Percentiles rank a stretch among this genome's conserved stretches.
phyloP scores from a whole-genome alignment of 2,888 invertebrate species.

The Lathronympha strigana region DNA sequence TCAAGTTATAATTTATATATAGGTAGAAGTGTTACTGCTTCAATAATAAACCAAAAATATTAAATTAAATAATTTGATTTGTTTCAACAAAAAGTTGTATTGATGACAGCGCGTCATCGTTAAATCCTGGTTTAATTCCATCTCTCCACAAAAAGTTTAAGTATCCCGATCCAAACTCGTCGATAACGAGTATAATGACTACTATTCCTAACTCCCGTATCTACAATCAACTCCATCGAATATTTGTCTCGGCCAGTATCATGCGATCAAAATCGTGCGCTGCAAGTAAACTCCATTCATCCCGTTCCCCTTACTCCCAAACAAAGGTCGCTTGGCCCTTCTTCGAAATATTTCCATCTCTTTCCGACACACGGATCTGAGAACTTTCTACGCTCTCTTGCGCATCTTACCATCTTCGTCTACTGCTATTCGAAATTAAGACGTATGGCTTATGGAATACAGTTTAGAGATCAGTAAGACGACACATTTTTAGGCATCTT shows the following conservation, averaged over 20 bases:
- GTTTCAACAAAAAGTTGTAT: too few species aligned
- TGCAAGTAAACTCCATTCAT: conserved; percentile 52
- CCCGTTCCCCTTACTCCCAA: conserved; percentile 46
- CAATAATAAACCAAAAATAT: too few species aligned
- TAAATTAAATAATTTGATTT: too few species aligned
- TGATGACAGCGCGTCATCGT: too few species aligned
- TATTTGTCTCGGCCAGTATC: conserved; percentile 44
- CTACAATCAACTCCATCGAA: conserved; percentile 31
- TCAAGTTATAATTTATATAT: too few species aligned
- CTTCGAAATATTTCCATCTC: conserved; percentile 54
- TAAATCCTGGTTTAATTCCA: too few species aligned
- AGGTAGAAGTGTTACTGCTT: too few species aligned
- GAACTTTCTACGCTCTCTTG: conserved; percentile 70
- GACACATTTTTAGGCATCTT: conserved; percentile 60
- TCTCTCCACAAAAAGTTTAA: too few species aligned
- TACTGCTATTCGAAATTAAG: neutral
- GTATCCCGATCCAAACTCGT: too few species aligned
- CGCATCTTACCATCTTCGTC: conserved; percentile 56
- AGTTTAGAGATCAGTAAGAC: neutral
- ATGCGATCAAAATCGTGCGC: conserved; percentile 48
- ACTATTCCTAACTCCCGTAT: neutral
- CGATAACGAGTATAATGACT: too few species aligned
- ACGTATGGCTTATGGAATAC: neutral
- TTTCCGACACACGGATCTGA: conserved; percentile 44
- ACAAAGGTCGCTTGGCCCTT: conserved; percentile 55